A percentile compares a stretch with the other conserved stretches of the same genome.
Conservation (phyloP, 2,113 vertebrate species). For the Lasiurus cinereus region DNA sequence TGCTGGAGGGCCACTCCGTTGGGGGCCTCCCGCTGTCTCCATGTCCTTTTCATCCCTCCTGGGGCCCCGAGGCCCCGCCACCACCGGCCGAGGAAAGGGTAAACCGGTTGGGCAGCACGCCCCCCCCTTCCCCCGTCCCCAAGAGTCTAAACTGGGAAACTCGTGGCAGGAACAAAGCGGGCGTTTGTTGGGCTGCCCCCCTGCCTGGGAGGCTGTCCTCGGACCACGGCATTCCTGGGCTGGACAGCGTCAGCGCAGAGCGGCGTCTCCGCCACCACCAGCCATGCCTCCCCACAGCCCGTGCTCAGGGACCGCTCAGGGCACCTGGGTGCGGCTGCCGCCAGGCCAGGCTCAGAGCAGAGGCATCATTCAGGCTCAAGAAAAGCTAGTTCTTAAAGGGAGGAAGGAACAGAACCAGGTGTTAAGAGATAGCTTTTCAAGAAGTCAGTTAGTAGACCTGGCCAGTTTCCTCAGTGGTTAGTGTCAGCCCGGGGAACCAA, state of each 20-base stretch:
- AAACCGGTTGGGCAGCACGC: constrained; percentile 62
- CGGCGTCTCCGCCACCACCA: constrained; percentile 61
- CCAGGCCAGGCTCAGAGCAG: neutral
- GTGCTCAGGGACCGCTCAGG: neutral
- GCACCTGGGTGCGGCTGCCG: neutral
- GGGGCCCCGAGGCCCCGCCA: neutral
- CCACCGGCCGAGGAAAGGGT: constrained; percentile 71
- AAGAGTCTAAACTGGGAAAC: constrained; percentile 55
- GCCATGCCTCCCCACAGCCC: neutral
- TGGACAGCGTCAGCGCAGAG: constrained; percentile 55
- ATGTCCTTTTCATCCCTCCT: constrained; percentile 81
- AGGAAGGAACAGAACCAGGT: neutral
- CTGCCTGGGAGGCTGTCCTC: constrained; percentile 73
- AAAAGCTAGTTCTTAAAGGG: neutral
- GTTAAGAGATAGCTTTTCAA: neutral
- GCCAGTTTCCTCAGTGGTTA: no score
- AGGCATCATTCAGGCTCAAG: neutral
- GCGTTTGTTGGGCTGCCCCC: constrained; percentile 76
- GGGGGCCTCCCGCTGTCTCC: constrained; percentile 76
- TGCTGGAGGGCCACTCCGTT: constrained; percentile 69
- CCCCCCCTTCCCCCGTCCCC: neutral
- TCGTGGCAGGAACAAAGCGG: constrained; percentile 76
- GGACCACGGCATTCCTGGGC: constrained; percentile 81
- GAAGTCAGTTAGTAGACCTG: neutral
- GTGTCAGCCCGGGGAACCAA: no score